These are phyloP conservation scores for Cryptophagus acutangulus DNA, from an alignment of 2,888 invertebrate species.

Conservation along the genomic window DNA sequence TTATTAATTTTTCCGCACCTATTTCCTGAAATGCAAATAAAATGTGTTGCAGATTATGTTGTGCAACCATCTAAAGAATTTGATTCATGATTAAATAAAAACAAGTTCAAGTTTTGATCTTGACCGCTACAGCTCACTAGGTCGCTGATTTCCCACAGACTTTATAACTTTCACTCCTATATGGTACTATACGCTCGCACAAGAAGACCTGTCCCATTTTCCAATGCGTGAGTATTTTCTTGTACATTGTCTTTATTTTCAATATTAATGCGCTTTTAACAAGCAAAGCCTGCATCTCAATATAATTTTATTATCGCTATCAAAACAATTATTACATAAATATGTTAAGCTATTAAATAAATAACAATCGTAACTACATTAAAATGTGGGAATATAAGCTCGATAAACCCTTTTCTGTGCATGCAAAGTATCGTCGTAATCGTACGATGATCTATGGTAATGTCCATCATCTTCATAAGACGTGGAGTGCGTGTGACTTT, in stretches of 20 bases:
- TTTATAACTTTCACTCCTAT: conserved; percentile 30
- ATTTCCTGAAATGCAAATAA: neutral
- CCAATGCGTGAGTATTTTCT: no score
- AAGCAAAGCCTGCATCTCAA: no score
- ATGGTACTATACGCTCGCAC: no score
- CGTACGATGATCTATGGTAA: conserved; percentile 17
- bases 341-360: neutral
- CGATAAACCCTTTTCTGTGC: conserved; percentile 3
- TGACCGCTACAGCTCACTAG: conserved; percentile 27
- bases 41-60: neutral
- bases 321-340: neutral
- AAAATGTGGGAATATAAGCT: conserved; percentile 6
- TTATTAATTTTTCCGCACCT: neutral
- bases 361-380: neutral
- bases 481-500: conserved; percentile 68
- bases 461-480: conserved; percentile 34
- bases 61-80: neutral
- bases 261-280: no score
- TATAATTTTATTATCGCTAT: no score
- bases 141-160: conserved; percentile 32
- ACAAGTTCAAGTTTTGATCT: conserved; percentile 24
- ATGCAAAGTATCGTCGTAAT: conserved; percentile 1
- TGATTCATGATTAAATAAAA: conserved; percentile 3
- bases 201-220: no score
- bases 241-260: no score